These are phyloP conservation scores for Torymus texanus DNA, from an alignment of 2,888 invertebrate species.

Conservation along the genomic window DNA sequence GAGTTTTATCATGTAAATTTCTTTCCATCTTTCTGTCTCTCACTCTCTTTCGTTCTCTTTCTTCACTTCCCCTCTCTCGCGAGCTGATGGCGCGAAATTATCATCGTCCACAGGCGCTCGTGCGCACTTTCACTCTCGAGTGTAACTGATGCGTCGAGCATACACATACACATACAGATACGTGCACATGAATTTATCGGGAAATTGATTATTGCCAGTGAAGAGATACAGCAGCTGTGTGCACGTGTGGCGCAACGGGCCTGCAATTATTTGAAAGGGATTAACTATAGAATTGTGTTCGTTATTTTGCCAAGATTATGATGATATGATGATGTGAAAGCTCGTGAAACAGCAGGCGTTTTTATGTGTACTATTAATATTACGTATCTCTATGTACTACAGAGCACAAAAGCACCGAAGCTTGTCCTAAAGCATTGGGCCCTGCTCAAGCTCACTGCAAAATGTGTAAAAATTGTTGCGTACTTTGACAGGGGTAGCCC, in stretches of 20 bases:
- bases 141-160: background rate
- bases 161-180: background rate
- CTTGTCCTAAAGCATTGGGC: background rate
- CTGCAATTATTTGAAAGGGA: conserved; percentile 29
- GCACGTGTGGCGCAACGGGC: conserved; percentile 19
- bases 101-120: conserved; percentile 5
- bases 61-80: conserved; percentile 16
- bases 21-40: conserved; percentile 14
- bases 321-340: too few species aligned
- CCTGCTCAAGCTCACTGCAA: background rate
- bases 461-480: background rate
- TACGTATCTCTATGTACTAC: too few species aligned
- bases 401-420: too few species aligned
- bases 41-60: conserved; percentile 3
- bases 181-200: conserved; percentile 26
- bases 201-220: conserved; percentile 34
- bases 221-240: background rate
- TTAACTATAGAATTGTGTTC: conserved; percentile 17
- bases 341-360: too few species aligned
- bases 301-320: conserved; percentile 12
- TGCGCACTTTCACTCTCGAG: conserved; percentile 50
- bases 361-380: too few species aligned
- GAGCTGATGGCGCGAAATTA: conserved; percentile 42
- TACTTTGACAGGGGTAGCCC: background rate
- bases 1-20: conserved; percentile 13